Base-by-base conservation (phyloP, 2,888 invertebrate genomes). In the Cloeon dipterum region DNA sequence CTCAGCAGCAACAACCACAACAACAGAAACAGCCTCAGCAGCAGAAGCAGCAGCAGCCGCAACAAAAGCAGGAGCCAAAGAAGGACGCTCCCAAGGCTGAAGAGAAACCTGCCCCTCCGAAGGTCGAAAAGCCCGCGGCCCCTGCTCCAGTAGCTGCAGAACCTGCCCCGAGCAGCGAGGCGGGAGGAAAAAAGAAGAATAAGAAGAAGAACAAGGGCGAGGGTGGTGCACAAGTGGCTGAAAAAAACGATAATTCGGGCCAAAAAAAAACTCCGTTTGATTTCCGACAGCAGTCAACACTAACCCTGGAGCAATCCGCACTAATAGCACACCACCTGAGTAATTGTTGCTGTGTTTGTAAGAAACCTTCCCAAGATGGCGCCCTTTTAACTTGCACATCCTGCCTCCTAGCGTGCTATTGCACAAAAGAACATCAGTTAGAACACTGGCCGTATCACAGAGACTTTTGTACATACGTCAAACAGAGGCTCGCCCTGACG, bases 361-460 rank as follows among this genome's bases (percentile, higher is more conserved):
- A 29, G 16, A 16, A n/a, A 16, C 29, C 29, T 29, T 14, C 13
- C n/a, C 29, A 16, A 16, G 16, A 29, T n/a, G 16, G 16, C n/a
- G 7, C 29, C n/a, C 29, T 29, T 29, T 29, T 14, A 16, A 29
- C 29, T 7, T 66, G 66, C 40, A 52, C 52, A 21, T 49, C 57
- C 34, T 77, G 77, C 43, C 61, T 62, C 40, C 58, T 76, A 55
- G 54, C 70, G 11, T 66, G 64, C 38, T 77, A 76, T 46, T 77
- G 77, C 48, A 62, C 61, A 10, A 48, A 52, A 13, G 60, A 63
- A 11, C 76, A 77, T 46, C 66, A 65, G 48, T 62, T 63, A 35
- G 59, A 65, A 25, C 70, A 72, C 46, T 62, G 60, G 53, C 44
- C 53, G 1, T 53, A 57, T 26, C 76, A 77, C 48, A 63, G 63